Percentiles rank a stretch among this genome's conserved stretches.
phyloP scores from a whole-genome alignment of 1,140 invertebrate species.

The Oncopeltus fasciatus region DNA sequence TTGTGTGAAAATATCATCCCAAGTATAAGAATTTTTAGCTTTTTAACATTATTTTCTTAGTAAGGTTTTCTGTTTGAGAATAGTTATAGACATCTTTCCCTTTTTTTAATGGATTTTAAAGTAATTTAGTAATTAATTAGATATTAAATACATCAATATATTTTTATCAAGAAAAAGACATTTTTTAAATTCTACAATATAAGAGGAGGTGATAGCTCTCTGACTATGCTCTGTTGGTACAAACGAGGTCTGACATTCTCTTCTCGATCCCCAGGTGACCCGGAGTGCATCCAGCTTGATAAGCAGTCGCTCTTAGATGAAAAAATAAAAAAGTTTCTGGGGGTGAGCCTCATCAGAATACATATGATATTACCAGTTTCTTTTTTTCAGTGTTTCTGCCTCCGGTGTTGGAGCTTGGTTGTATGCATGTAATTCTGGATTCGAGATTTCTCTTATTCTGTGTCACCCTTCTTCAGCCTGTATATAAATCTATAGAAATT shows the following conservation, averaged over 20 bases:
- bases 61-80: too few relatives aligned
- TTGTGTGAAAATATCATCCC: too few relatives aligned
- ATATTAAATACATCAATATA: too few relatives aligned
- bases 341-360: constrained; percentile 52
- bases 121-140: too few relatives aligned
- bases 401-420: constrained; percentile 25
- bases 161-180: too few relatives aligned
- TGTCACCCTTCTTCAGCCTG: constrained; percentile 1
- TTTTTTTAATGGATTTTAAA: too few relatives aligned
- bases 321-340: constrained; percentile 87
- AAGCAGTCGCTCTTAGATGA: constrained; percentile 56
- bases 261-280: constrained; percentile 1
- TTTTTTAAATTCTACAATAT: too few relatives aligned
- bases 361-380: constrained; percentile 6
- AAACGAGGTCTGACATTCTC: background rate
- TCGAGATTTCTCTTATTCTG: constrained; percentile 7
- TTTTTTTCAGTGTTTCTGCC: constrained; percentile 19
- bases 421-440: constrained; percentile 16
- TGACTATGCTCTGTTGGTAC: constrained; percentile 7
- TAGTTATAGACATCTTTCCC: too few relatives aligned
- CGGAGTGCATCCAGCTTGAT: constrained; percentile 13
- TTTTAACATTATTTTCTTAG: too few relatives aligned
- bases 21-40: too few relatives aligned
- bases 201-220: background rate
- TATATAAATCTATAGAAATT: constrained; percentile 2